Percentiles rank a stretch among this genome's conserved stretches.
These are phyloP conservation scores for Myotis pilosus DNA, from an alignment of 2,797 vertebrate genomes.

Conservation along the genomic window DNA sequence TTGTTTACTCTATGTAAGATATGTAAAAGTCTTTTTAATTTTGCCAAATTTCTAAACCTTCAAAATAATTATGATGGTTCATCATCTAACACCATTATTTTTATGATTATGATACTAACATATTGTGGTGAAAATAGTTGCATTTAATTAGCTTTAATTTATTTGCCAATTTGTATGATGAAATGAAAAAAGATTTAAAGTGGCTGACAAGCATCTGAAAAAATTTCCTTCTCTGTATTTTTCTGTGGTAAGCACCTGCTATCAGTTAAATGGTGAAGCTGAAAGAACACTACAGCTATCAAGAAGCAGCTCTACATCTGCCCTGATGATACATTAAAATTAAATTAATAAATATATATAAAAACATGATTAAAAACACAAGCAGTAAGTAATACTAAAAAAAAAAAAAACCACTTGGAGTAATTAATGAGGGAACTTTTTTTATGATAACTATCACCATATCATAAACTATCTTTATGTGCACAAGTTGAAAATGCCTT, in stretches of 20 bases:
- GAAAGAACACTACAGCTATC: slow-evolving; percentile 38
- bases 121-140: background rate
- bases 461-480: slow-evolving; percentile 69
- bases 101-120: background rate
- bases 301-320: background rate
- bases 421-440: slow-evolving; percentile 79
- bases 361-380: slow-evolving; percentile 54
- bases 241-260: slow-evolving; percentile 5
- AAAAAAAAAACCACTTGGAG: slow-evolving; percentile 70
- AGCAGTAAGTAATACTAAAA: slow-evolving; percentile 62
- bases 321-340: slow-evolving; percentile 23
- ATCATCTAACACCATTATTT: background rate
- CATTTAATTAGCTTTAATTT: slow-evolving; percentile 56
- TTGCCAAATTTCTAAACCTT: slow-evolving; percentile 16
- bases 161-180: slow-evolving; percentile 13
- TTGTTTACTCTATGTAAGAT: background rate
- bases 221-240: slow-evolving; percentile 3
- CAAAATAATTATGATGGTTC: slow-evolving; percentile 2
- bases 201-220: slow-evolving; percentile 30
- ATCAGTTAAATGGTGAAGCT: slow-evolving; percentile 50
- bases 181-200: background rate
- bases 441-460: slow-evolving; percentile 67
- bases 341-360: slow-evolving; percentile 59
- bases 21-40: background rate
- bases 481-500: slow-evolving; percentile 69